Conservation (phyloP, 2,113 vertebrate species). For the Oxyruncus cristatus region DNA sequence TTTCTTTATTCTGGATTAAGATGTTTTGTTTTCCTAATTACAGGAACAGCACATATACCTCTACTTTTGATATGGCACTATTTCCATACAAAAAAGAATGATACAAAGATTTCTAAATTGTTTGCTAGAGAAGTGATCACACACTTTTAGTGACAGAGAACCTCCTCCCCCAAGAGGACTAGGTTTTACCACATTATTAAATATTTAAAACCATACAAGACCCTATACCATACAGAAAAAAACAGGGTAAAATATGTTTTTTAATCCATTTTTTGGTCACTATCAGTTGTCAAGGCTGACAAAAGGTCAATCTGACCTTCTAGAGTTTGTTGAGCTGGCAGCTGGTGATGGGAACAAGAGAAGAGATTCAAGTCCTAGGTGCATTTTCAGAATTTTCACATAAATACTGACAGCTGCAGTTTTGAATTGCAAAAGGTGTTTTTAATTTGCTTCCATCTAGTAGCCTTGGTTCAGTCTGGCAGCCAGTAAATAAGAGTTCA, state of each 20-base stretch:
- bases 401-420: not conserved
- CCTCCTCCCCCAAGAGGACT: not conserved
- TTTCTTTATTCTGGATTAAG: not conserved
- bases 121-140: not conserved
- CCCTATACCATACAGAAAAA: not conserved
- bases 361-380: not conserved
- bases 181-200: conserved; percentile 2
- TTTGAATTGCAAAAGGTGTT: not conserved
- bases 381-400: not conserved
- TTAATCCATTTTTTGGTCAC: not conserved
- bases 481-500: not conserved
- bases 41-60: not conserved
- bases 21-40: not conserved
- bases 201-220: conserved; percentile 9
- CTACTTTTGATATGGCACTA: not conserved
- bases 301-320: not conserved
- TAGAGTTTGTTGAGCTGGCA: not conserved
- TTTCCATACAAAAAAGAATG: not conserved
- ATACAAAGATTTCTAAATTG: not conserved
- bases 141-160: not conserved
- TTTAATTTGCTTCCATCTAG: not conserved
- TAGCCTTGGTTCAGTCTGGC: not conserved
- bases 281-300: not conserved
- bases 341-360: not conserved
- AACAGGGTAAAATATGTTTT: not conserved